These are phyloP conservation scores for Anguilla anguilla DNA, from an alignment of 2,797 vertebrate genomes.

Conservation along the genomic window DNA sequence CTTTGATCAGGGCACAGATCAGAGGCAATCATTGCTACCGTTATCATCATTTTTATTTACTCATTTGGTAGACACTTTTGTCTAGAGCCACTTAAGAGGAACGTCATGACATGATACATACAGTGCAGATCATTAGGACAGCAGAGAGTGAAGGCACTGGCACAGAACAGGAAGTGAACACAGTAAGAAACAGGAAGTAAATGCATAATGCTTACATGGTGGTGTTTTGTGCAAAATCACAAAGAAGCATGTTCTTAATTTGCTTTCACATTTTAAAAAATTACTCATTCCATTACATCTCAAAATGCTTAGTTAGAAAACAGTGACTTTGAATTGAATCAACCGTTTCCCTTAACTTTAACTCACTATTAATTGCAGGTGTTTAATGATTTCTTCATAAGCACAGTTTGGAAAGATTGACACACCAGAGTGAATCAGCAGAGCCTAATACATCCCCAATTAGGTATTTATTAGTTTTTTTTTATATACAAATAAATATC, in stretches of 20 bases:
- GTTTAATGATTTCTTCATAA: too few relatives aligned
- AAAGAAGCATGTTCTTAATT: background rate
- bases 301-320: too few relatives aligned
- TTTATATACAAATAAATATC: too few relatives aligned
- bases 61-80: background rate
- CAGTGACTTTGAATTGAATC: too few relatives aligned
- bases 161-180: background rate
- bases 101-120: background rate
- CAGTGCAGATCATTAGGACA: background rate
- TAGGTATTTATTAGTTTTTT: too few relatives aligned
- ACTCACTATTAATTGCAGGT: too few relatives aligned
- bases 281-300: background rate
- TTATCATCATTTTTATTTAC: conserved; percentile 4
- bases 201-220: background rate
- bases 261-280: background rate
- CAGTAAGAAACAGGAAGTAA: background rate
- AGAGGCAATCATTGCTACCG: background rate
- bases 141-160: background rate
- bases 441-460: too few relatives aligned
- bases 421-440: too few relatives aligned
- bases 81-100: background rate
- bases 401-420: too few relatives aligned
- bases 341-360: too few relatives aligned
- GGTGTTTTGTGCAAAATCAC: background rate
- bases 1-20: background rate